Evolutionary conservation across 2,888 invertebrate genomes (phyloP).

Genomic region (Torymus aiolomorphi): DNA sequence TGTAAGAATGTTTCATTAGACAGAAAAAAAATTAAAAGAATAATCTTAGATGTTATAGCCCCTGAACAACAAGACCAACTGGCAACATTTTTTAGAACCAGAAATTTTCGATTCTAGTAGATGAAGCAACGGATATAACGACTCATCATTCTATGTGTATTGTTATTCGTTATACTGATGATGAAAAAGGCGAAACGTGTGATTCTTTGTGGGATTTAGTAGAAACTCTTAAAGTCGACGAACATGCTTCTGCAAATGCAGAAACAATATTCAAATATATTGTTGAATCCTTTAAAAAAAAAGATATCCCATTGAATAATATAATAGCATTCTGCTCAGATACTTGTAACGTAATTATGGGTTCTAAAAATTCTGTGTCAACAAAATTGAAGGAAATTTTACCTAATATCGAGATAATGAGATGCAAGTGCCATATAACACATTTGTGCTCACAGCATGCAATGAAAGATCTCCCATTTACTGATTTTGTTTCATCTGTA

Average conservation of each 20-base stretch:
- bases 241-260: not conserved
- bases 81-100: not conserved
- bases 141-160: constrained; percentile 5
- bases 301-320: constrained; percentile 12
- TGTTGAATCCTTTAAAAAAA: constrained; percentile 1
- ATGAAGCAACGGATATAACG: constrained; percentile 7
- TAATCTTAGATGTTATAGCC: constrained; percentile 12
- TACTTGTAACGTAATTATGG: constrained; percentile 19
- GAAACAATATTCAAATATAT: not conserved
- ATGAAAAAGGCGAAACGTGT: not conserved
- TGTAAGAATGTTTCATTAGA: not conserved
- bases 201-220: constrained; percentile 1
- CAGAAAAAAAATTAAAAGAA: not conserved
- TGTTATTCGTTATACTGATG: constrained; percentile 3
- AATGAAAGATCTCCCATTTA: not conserved
- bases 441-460: constrained; percentile 3
- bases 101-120: constrained; percentile 1
- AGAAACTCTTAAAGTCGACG: not conserved
- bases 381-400: not conserved
- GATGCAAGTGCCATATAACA: constrained; percentile 22
- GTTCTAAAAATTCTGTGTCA: not conserved
- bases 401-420: constrained; percentile 5
- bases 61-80: not conserved
- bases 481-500: not conserved
- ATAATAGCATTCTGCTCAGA: constrained; percentile 7